Conservation (phyloP, 2,797 vertebrate species). For the Telmatherina bonti region DNA sequence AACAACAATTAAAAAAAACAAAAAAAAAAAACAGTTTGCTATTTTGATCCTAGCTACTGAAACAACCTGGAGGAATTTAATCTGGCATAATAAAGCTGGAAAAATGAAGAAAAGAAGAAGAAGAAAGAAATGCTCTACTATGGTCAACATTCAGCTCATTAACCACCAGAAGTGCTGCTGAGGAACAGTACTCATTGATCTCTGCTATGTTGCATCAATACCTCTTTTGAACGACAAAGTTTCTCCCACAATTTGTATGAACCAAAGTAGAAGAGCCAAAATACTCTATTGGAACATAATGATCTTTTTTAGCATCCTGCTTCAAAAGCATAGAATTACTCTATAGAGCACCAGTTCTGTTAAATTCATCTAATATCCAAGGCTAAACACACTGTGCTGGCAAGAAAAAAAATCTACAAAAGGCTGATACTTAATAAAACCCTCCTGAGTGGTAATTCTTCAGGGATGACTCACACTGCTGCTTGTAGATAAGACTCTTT, state of each 20-base stretch:
- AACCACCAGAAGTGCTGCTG: background rate
- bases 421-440: slow-evolving; percentile 25
- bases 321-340: background rate
- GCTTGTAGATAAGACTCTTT: slow-evolving; percentile 32
- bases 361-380: slow-evolving; percentile 19
- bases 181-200: background rate
- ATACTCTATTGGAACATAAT: background rate
- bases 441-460: slow-evolving; percentile 15
- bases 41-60: background rate
- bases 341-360: slow-evolving; percentile 2
- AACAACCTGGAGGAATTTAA: slow-evolving; percentile 11
- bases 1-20: background rate
- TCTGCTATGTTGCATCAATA: background rate
- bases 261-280: background rate
- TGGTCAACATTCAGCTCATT: background rate
- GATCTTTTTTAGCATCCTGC: background rate
- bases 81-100: background rate
- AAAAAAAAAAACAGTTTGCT: background rate
- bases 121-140: background rate
- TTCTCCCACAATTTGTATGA: background rate
- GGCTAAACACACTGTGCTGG: slow-evolving; percentile 10
- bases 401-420: background rate
- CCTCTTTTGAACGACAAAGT: background rate
- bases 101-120: background rate
- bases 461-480: slow-evolving; percentile 32